phyloP scores from a whole-genome alignment of 2,888 invertebrate genomes.

The Caenorhabditis japonica region DNA sequence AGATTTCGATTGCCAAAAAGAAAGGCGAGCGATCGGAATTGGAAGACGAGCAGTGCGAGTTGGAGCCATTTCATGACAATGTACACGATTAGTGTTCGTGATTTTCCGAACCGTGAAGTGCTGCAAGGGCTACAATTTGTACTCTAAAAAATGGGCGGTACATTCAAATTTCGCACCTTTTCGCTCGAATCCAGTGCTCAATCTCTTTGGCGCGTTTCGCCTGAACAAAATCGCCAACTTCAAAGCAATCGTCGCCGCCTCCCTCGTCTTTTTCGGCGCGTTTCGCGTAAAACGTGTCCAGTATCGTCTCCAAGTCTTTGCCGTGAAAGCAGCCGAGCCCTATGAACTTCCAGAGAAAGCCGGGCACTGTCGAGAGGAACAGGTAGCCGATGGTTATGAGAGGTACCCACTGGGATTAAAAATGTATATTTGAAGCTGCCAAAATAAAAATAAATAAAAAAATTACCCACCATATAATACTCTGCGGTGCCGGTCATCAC shows the following conservation, averaged over 20 bases:
- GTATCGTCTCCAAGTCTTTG: neutral
- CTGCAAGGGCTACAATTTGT: slow-evolving; percentile 1
- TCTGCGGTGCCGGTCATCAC: slow-evolving; percentile 11
- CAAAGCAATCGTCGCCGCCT: neutral
- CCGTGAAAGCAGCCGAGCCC: slow-evolving; percentile 18
- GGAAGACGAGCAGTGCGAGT: slow-evolving; percentile 22
- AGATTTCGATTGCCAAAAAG: slow-evolving; percentile 39
- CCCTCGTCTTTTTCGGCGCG: neutral
- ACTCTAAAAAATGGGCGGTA: neutral
- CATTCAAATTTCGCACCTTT: neutral
- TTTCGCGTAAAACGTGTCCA: slow-evolving; percentile 2
- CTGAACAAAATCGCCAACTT: neutral
- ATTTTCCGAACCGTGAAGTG: slow-evolving; percentile 1
- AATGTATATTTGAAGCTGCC: too few species aligned
- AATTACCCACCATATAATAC: slow-evolving; percentile 18
- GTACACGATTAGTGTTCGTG: slow-evolving; percentile 18
- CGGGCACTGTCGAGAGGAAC: slow-evolving; percentile 7
- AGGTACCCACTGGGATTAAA: slow-evolving; percentile 21
- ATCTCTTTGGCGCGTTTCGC: slow-evolving; percentile 3
- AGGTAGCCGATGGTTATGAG: slow-evolving; percentile 3
- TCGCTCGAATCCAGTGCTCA: slow-evolving; percentile 9
- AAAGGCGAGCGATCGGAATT: slow-evolving; percentile 29
- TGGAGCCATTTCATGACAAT: slow-evolving; percentile 36
- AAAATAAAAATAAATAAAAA: neutral
- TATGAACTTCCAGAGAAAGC: slow-evolving; percentile 41